Percentiles rank a stretch among this genome's conserved stretches.
These are phyloP conservation scores for Amphiduros pacificus DNA, from an alignment of 2,888 invertebrate species.

Conservation along the genomic window DNA sequence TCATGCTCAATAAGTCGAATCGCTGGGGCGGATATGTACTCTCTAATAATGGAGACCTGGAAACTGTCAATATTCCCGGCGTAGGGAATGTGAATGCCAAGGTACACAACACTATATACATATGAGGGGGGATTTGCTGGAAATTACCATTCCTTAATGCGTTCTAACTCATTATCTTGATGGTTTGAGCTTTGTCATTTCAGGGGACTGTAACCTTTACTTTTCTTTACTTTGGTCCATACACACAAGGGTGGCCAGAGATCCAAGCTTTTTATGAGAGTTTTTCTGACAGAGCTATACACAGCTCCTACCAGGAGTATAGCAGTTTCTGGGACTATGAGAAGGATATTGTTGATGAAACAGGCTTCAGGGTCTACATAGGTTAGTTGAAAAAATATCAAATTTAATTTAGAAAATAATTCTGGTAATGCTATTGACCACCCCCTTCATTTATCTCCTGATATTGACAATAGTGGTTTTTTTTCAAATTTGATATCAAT, in stretches of 20 bases:
- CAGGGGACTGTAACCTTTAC: neutral
- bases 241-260: neutral
- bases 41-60: neutral
- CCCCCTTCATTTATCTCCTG: too few species aligned
- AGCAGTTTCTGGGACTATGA: conserved; percentile 28
- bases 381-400: too few species aligned
- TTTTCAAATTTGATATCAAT: too few species aligned
- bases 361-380: conserved; percentile 17
- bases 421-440: too few species aligned
- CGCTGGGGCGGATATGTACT: conserved; percentile 28
- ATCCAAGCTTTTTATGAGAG: neutral
- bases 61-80: neutral
- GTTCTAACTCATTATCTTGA: too few species aligned
- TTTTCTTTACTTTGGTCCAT: conserved; percentile 6
- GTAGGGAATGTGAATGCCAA: neutral
- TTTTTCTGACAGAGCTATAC: neutral
- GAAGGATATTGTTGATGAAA: conserved; percentile 20
- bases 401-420: too few species aligned
- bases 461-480: too few species aligned
- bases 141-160: too few species aligned
- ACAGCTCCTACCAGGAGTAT: conserved; percentile 1
- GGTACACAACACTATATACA: too few species aligned
- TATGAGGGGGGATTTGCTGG: too few species aligned
- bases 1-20: too few species aligned
- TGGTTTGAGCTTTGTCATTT: too few species aligned